Percentiles rank a stretch among this genome's conserved stretches.
These are phyloP conservation scores for Limnephilus lunatus DNA, from an alignment of 2,888 invertebrate species.

Conservation along the genomic window DNA sequence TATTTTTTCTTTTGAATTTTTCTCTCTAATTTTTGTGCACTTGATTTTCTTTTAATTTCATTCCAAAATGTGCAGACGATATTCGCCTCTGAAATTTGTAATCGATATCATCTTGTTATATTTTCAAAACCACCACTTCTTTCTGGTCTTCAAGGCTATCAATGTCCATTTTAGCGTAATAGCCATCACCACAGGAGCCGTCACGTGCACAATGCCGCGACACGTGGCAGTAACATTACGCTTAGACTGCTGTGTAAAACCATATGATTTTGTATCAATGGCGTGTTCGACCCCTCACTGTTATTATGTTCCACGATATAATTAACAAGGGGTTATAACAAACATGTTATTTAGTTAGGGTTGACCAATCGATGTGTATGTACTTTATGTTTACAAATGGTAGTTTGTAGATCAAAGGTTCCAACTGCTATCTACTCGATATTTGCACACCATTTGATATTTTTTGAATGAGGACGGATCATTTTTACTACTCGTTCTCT, in stretches of 20 bases:
- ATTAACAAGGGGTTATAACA: neutral
- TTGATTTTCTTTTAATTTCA: too few species aligned
- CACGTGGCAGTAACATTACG: neutral
- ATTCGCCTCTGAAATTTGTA: neutral
- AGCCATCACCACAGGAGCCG: neutral
- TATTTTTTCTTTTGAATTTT: too few species aligned
- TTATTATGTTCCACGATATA: neutral
- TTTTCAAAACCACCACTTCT: neutral
- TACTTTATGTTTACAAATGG: neutral
- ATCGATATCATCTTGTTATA: neutral
- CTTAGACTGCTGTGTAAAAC: neutral
- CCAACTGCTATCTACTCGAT: too few species aligned
- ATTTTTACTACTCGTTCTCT: too few species aligned
- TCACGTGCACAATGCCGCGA: conserved; percentile 2
- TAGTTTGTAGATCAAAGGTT: neutral
- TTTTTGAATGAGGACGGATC: too few species aligned
- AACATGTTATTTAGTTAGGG: neutral
- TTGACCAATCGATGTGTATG: neutral
- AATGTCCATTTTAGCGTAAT: neutral
- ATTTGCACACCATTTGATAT: too few species aligned
- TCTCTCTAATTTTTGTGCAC: too few species aligned
- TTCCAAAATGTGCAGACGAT: neutral
- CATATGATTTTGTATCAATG: neutral
- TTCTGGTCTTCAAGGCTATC: neutral
- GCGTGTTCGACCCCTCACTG: neutral